phyloP scores from a whole-genome alignment of 2,113 vertebrate genomes.

The Halichoerus grypus region DNA sequence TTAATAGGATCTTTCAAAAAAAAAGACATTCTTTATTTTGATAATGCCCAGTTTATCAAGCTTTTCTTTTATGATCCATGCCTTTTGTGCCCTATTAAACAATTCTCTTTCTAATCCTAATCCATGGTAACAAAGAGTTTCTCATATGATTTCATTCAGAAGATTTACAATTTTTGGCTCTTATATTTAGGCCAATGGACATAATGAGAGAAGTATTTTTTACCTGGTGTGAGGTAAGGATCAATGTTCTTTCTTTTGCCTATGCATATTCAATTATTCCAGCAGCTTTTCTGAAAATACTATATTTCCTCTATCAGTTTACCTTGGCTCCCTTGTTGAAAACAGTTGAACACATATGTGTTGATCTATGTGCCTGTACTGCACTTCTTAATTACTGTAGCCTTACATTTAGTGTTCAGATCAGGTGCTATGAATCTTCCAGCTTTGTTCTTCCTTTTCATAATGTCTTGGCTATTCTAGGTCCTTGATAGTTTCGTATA shows the following conservation, averaged over 20 bases:
- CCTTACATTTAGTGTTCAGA: background rate
- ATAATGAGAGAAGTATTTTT: background rate
- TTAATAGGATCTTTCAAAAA: background rate
- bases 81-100: background rate
- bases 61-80: conserved; percentile 11
- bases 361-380: background rate
- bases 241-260: background rate
- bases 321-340: background rate
- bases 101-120: conserved; percentile 2
- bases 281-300: background rate
- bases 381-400: background rate
- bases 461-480: background rate
- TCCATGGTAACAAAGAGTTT: background rate
- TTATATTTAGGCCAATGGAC: background rate
- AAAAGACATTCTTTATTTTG: conserved; percentile 21
- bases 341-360: background rate
- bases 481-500: background rate
- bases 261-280: background rate
- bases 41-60: background rate
- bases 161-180: conserved; percentile 53
- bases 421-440: background rate
- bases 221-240: background rate
- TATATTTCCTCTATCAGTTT: background rate
- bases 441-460: background rate
- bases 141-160: conserved; percentile 20